Percentiles rank a stretch among this genome's conserved stretches.
Conservation (phyloP, 1,140 invertebrate genomes). For the Hycleus phaleratus region DNA sequence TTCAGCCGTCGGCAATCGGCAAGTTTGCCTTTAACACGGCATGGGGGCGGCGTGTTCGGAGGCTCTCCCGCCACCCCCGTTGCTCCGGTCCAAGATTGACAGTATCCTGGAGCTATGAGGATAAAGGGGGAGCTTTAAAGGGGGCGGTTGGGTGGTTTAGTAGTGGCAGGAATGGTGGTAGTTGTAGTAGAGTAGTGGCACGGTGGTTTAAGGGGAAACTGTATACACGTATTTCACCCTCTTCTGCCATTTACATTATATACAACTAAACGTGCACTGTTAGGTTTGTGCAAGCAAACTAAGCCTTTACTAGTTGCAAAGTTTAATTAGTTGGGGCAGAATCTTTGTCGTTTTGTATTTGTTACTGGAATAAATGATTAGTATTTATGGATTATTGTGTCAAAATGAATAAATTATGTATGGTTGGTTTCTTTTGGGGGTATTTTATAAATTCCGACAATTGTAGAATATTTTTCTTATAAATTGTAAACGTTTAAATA, state of each 20-base stretch:
- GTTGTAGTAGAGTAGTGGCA: too few relatives aligned
- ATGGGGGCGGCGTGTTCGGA: conserved; percentile 3
- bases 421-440: too few relatives aligned
- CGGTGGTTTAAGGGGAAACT: conserved; percentile 17
- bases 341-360: conserved; percentile 12
- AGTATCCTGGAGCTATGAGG: conserved; percentile 32
- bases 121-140: conserved; percentile 19
- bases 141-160: not conserved
- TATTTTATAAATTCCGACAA: too few relatives aligned
- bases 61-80: not conserved
- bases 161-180: conserved; percentile 7
- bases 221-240: conserved; percentile 22
- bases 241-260: not conserved
- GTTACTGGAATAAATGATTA: too few relatives aligned
- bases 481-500: too few relatives aligned
- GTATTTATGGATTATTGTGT: too few relatives aligned
- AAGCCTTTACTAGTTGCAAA: conserved; percentile 32
- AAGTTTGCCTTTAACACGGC: not conserved
- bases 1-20: not conserved
- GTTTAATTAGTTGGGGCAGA: conserved; percentile 33
- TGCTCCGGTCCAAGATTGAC: conserved; percentile 20
- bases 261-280: conserved; percentile 5
- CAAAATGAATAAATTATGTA: too few relatives aligned
- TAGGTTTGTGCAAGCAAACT: conserved; percentile 9
- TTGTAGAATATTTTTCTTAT: too few relatives aligned